Percentiles rank a stretch among this genome's conserved stretches.
Conservation (phyloP, 2,888 invertebrate species). For the Pollenia griseotomentosa region DNA sequence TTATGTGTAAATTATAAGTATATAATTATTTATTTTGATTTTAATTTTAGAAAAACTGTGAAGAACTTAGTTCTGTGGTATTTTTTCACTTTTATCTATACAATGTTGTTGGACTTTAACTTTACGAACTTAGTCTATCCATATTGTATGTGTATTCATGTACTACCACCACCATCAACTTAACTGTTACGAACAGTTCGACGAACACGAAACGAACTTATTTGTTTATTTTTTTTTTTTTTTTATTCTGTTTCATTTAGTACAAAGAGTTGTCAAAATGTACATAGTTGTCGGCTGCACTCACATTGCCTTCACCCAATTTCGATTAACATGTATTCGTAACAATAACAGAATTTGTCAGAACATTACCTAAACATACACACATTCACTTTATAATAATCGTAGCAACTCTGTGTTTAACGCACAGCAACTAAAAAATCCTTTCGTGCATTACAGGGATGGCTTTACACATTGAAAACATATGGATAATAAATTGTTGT, state of each 20-base stretch:
- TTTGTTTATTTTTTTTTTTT: constrained; percentile 17
- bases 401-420: background rate
- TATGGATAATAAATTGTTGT: background rate
- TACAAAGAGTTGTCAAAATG: constrained; percentile 27
- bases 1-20: too few relatives aligned
- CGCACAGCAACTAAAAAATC: constrained; percentile 13
- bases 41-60: constrained; percentile 8
- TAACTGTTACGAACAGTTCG: constrained; percentile 25
- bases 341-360: constrained; percentile 6
- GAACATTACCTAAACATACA: background rate
- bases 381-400: background rate
- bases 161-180: constrained; percentile 18
- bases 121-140: constrained; percentile 31
- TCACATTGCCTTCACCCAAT: constrained; percentile 52
- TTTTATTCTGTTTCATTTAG: constrained; percentile 8
- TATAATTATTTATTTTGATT: background rate
- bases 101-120: constrained; percentile 51
- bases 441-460: background rate
- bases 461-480: background rate
- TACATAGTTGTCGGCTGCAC: constrained; percentile 4
- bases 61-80: constrained; percentile 10
- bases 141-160: background rate
- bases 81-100: constrained; percentile 54
- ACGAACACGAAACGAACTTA: constrained; percentile 27
- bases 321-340: constrained; percentile 22